These are phyloP conservation scores for Leptopilina drosophilae DNA, from an alignment of 2,888 invertebrate genomes.

Conservation along the genomic window DNA sequence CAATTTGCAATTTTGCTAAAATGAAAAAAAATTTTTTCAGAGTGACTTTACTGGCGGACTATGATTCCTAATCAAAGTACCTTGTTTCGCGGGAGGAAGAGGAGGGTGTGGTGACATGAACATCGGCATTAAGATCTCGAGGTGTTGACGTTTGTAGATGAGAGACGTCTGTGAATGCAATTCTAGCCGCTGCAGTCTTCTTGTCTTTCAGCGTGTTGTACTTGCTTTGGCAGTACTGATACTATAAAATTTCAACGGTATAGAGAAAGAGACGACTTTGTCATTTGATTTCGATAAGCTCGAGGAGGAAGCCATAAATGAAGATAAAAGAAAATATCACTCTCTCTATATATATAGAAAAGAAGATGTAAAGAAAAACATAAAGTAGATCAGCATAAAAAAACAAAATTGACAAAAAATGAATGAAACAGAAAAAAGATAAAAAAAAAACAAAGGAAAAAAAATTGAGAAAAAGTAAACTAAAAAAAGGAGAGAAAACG, in stretches of 20 bases:
- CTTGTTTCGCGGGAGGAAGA: slow-evolving; percentile 72
- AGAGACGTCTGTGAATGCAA: slow-evolving; percentile 61
- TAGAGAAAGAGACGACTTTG: not conserved
- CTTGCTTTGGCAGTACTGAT: slow-evolving; percentile 52
- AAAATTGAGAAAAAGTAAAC: no score
- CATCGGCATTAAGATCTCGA: slow-evolving; percentile 65
- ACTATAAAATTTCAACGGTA: slow-evolving; percentile 38
- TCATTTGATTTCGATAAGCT: slow-evolving; percentile 37
- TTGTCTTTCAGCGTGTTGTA: slow-evolving; percentile 17
- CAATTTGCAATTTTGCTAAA: not conserved
- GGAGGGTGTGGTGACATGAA: slow-evolving; percentile 73
- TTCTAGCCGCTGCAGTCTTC: slow-evolving; percentile 59
- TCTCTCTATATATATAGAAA: no score
- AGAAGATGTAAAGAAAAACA: no score
- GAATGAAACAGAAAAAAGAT: no score
- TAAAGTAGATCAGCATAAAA: no score
- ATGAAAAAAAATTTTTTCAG: slow-evolving; percentile 5
- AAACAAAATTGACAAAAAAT: no score
- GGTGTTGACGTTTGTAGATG: slow-evolving; percentile 65
- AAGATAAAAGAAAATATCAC: no score
- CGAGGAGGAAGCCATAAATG: no score
- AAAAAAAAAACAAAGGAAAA: no score
- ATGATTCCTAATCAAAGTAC: slow-evolving; percentile 57
- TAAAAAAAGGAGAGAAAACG: no score
- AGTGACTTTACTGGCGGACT: slow-evolving; percentile 31